phyloP scores from a whole-genome alignment of 2,113 vertebrate genomes.

The Actinemys pallida region DNA sequence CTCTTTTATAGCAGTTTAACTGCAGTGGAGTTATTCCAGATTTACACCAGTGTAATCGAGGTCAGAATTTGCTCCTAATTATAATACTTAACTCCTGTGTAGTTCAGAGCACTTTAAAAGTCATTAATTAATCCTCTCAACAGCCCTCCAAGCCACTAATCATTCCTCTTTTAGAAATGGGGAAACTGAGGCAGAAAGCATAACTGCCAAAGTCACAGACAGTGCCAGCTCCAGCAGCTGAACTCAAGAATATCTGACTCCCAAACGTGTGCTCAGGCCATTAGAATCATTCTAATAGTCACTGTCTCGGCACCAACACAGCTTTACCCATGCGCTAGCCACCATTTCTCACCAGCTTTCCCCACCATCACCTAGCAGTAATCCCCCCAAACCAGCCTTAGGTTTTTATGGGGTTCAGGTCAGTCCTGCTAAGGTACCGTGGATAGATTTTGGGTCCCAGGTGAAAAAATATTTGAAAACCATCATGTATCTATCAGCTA shows the following conservation, averaged over 20 bases:
- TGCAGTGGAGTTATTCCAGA: slow-evolving; percentile 57
- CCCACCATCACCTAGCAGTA: not conserved
- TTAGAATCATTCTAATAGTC: not conserved
- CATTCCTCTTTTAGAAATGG: not conserved
- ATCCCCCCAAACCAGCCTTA: rapidly evolving
- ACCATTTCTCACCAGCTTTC: not conserved
- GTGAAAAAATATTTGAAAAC: not conserved
- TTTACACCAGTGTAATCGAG: slow-evolving; percentile 70
- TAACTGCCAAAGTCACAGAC: not conserved
- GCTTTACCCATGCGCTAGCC: not conserved
- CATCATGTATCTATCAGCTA: not conserved
- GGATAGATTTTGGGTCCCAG: not conserved
- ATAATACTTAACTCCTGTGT: slow-evolving; percentile 59
- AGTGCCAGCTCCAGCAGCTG: not conserved
- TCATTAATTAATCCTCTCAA: slow-evolving; percentile 57
- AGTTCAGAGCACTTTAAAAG: slow-evolving; percentile 52
- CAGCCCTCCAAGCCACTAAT: not conserved
- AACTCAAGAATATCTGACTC: not conserved
- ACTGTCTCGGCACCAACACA: not conserved
- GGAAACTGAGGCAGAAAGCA: not conserved
- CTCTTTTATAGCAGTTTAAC: slow-evolving; percentile 34
- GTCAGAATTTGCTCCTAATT: slow-evolving; percentile 68
- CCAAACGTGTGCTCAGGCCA: rapidly evolving
- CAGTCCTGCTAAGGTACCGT: not conserved
- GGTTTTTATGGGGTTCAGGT: not conserved